Evolutionary conservation across 2,888 invertebrate species (phyloP).

Genomic region (Microctonus aethiopoides): DNA sequence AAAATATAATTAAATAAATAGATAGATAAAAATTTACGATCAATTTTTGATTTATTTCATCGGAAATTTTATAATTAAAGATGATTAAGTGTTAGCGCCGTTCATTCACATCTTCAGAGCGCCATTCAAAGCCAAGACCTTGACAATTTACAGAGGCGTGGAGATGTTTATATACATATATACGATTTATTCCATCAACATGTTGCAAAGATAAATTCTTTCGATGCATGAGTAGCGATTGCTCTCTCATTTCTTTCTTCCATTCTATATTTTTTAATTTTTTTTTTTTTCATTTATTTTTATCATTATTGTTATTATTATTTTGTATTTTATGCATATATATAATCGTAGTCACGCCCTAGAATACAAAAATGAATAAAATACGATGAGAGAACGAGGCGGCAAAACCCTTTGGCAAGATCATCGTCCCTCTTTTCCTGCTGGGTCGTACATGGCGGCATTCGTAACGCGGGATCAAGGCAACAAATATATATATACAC

Average conservation of each 20-base stretch:
- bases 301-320: constrained; percentile 2
- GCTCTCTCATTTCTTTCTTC: constrained; percentile 26
- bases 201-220: constrained; percentile 13
- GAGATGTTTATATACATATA: constrained; percentile 40
- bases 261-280: constrained; percentile 15
- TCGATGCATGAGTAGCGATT: constrained; percentile 29
- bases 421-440: constrained; percentile 29
- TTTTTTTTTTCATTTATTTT: no score
- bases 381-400: constrained; percentile 32
- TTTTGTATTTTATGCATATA: neutral
- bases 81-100: constrained; percentile 26
- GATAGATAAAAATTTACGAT: neutral
- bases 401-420: constrained; percentile 35
- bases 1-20: neutral
- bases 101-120: constrained; percentile 28
- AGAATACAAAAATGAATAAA: constrained; percentile 18
- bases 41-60: neutral
- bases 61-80: constrained; percentile 14
- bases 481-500: constrained; percentile 5
- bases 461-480: constrained; percentile 27
- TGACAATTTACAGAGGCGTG: constrained; percentile 50
- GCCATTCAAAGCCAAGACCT: constrained; percentile 37
- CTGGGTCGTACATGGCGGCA: constrained; percentile 11
- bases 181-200: constrained; percentile 19
- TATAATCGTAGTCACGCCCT: constrained; percentile 31